These are phyloP conservation scores for Denticeps clupeoides DNA, from an alignment of 2,797 vertebrate genomes.

Conservation along the genomic window DNA sequence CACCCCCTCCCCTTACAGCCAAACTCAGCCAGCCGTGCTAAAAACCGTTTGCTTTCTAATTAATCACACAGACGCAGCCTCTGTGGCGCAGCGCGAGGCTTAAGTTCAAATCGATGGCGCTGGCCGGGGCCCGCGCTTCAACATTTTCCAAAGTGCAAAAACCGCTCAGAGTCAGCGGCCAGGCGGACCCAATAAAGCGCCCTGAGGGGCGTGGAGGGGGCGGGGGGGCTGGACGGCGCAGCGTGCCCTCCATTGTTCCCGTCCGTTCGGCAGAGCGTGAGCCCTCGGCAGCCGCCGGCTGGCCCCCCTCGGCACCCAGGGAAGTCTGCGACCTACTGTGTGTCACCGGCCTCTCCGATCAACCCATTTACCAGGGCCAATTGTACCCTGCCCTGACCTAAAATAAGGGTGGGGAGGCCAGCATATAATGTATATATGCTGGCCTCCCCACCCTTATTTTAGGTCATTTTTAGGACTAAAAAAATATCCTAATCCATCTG, in stretches of 20 bases:
- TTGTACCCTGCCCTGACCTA: too few species aligned
- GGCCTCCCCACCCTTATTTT: too few species aligned
- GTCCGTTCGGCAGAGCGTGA: constrained; percentile 7
- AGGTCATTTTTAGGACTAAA: too few species aligned
- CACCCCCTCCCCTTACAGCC: constrained; percentile 12
- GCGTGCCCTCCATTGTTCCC: constrained; percentile 30
- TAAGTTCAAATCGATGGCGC: constrained; percentile 66
- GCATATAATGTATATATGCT: too few species aligned
- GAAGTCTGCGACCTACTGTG: neutral
- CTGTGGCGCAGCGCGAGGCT: constrained; percentile 40
- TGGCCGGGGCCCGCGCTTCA: constrained; percentile 45
- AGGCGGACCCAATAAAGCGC: constrained; percentile 54
- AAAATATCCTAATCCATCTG: too few species aligned
- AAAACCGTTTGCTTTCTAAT: constrained; percentile 81
- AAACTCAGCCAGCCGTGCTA: constrained; percentile 61
- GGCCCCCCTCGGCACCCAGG: constrained; percentile 12
- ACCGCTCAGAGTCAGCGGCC: constrained; percentile 50
- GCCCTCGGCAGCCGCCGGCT: constrained; percentile 20
- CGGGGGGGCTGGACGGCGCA: constrained; percentile 1
- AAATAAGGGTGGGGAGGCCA: too few species aligned
- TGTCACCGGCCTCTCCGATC: too few species aligned
- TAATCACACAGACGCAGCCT: constrained; percentile 68
- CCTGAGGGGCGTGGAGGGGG: constrained; percentile 36
- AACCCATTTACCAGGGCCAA: too few species aligned
- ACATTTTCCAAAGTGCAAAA: constrained; percentile 64